A percentile compares a stretch with the other conserved stretches of the same genome.
These are phyloP conservation scores for Desmodus rotundus DNA, from an alignment of 2,113 vertebrate genomes.

Conservation along the genomic window DNA sequence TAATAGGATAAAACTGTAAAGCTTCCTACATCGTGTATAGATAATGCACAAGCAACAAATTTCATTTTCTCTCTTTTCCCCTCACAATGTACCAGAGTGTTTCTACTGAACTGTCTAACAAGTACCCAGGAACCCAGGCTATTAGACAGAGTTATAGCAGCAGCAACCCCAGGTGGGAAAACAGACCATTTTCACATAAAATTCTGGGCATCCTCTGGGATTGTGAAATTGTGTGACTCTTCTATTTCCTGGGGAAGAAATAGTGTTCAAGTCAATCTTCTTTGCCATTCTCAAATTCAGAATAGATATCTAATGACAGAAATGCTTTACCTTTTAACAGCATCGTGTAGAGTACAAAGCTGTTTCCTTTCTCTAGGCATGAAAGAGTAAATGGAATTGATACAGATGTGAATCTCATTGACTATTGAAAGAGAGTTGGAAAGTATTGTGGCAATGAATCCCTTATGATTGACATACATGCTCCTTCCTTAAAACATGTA, in stretches of 20 bases:
- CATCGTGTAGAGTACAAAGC: neutral
- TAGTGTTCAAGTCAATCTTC: neutral
- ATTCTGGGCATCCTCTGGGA: neutral
- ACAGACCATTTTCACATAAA: neutral
- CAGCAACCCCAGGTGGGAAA: neutral
- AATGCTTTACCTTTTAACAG: neutral
- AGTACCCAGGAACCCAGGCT: neutral
- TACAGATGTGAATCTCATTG: neutral
- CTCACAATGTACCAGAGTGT: neutral
- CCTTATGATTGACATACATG: neutral
- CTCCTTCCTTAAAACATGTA: neutral
- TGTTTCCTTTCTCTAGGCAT: neutral
- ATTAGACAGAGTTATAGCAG: neutral
- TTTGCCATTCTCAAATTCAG: neutral
- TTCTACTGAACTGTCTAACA: neutral
- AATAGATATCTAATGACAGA: neutral
- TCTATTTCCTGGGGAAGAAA: conserved; percentile 7
- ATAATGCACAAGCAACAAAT: neutral
- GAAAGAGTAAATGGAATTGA: conserved; percentile 3
- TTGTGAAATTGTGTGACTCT: neutral
- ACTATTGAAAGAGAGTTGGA: neutral
- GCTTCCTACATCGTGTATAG: neutral
- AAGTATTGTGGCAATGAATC: neutral
- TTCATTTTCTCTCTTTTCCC: neutral
- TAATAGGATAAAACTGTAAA: neutral